phyloP scores from a whole-genome alignment of 2,797 vertebrate species.

The Pseudochirops corinnae region DNA sequence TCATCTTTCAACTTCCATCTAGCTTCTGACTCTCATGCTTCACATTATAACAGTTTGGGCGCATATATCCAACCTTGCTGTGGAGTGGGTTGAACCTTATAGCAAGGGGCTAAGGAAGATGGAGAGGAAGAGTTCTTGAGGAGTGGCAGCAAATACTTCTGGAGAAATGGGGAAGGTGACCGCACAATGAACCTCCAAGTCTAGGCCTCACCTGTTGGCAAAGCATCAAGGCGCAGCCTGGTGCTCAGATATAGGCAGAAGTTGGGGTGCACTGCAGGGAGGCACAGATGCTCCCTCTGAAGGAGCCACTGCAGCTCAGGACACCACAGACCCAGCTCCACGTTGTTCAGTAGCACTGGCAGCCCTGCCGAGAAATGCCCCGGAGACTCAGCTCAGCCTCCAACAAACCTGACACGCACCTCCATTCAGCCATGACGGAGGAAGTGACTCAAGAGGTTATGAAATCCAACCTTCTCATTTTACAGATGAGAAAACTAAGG shows the following conservation, averaged over 20 bases:
- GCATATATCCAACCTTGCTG: background rate
- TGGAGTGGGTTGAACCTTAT: background rate
- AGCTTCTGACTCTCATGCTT: background rate
- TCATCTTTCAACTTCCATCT: background rate
- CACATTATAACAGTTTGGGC: background rate
- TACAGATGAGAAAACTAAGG: background rate
- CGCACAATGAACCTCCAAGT: background rate
- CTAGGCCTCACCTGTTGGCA: conserved; percentile 84
- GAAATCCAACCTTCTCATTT: background rate
- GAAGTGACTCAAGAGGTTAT: background rate
- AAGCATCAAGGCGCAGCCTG: conserved; percentile 81
- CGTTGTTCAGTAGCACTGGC: conserved; percentile 86
- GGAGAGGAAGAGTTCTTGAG: background rate
- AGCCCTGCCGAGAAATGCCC: conserved; percentile 80
- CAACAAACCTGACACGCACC: background rate
- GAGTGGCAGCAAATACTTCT: background rate
- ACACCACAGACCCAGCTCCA: conserved; percentile 82
- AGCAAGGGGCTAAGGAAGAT: background rate
- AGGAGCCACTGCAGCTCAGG: conserved; percentile 83
- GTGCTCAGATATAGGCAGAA: conserved; percentile 89
- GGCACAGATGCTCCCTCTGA: conserved; percentile 56
- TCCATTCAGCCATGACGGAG: background rate
- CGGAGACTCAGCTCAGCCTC: background rate
- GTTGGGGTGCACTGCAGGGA: conserved; percentile 72
- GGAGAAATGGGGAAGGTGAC: background rate